These are phyloP conservation scores for Delichon dasypus DNA, from an alignment of 2,797 vertebrate species.

Conservation along the genomic window DNA sequence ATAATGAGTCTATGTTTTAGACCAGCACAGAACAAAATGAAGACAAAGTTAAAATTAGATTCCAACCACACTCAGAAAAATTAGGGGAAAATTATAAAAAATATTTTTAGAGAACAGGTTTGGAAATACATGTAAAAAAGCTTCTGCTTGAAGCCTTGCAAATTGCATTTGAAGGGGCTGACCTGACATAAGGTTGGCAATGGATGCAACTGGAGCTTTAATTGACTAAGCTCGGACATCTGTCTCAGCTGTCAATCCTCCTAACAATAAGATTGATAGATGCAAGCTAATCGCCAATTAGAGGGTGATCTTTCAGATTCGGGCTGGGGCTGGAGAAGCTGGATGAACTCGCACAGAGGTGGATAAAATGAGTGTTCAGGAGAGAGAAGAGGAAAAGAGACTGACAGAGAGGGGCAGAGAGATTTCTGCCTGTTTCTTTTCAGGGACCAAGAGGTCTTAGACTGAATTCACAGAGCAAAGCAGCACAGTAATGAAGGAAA, in stretches of 20 bases:
- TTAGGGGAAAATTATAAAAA: neutral
- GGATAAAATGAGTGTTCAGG: neutral
- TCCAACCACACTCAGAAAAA: neutral
- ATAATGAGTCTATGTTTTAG: neutral
- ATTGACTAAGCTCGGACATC: conserved; percentile 60
- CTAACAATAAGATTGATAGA: conserved; percentile 54
- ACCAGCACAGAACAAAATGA: neutral
- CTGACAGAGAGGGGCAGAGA: neutral
- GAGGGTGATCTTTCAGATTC: neutral
- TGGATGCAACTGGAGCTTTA: conserved; percentile 45
- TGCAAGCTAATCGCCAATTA: conserved; percentile 57
- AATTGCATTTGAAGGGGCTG: conserved; percentile 43
- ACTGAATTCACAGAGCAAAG: neutral
- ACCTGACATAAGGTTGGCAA: conserved; percentile 55
- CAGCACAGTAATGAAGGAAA: fast-evolving
- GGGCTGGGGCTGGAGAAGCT: neutral
- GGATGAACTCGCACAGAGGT: neutral
- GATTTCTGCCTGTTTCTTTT: neutral
- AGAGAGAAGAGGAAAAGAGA: neutral
- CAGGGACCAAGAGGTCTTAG: neutral
- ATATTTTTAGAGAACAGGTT: neutral
- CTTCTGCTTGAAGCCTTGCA: conserved; percentile 5
- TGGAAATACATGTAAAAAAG: neutral
- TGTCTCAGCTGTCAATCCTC: conserved; percentile 51
- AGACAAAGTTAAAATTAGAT: neutral